phyloP scores from a whole-genome alignment of 2,888 invertebrate genomes.

The Diarsia dahlii region DNA sequence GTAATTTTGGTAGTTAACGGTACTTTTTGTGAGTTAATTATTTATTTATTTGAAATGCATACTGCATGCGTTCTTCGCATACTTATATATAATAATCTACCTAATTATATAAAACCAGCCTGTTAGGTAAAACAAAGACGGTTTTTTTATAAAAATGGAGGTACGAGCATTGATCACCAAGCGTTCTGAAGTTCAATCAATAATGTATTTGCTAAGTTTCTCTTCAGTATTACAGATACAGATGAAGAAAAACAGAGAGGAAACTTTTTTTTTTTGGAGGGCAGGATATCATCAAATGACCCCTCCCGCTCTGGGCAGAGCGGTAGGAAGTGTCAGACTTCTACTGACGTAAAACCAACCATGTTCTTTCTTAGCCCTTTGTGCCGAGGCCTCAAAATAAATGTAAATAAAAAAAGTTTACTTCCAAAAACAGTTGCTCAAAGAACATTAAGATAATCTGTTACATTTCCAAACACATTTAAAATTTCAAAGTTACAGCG shows the following conservation, averaged over 20 bases:
- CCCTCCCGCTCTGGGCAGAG: too few species aligned
- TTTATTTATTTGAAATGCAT: constrained; percentile 12
- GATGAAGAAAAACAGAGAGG: not conserved
- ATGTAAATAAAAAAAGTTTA: not conserved
- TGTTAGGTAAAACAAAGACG: too few species aligned
- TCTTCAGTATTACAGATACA: not conserved
- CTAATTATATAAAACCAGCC: too few species aligned
- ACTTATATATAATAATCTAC: too few species aligned
- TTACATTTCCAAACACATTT: constrained; percentile 32
- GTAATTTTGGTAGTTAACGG: constrained; percentile 40
- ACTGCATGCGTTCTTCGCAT: constrained; percentile 3
- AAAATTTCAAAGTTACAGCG: constrained; percentile 31
- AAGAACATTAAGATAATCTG: constrained; percentile 34
- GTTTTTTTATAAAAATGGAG: too few species aligned
- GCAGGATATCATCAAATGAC: too few species aligned
- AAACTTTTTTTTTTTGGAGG: too few species aligned
- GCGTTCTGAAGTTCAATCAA: not conserved
- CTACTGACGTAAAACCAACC: too few species aligned
- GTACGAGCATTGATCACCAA: not conserved
- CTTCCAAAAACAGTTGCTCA: constrained; percentile 12
- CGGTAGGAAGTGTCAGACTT: too few species aligned
- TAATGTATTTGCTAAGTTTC: not conserved
- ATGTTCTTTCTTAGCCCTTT: too few species aligned
- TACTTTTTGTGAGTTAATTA: constrained; percentile 27
- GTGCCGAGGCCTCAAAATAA: not conserved